Percentiles rank a stretch among this genome's conserved stretches.
These are phyloP conservation scores for Montipora foliosa DNA, from an alignment of 64 coral and sea anemone species.

Conservation along the genomic window DNA sequence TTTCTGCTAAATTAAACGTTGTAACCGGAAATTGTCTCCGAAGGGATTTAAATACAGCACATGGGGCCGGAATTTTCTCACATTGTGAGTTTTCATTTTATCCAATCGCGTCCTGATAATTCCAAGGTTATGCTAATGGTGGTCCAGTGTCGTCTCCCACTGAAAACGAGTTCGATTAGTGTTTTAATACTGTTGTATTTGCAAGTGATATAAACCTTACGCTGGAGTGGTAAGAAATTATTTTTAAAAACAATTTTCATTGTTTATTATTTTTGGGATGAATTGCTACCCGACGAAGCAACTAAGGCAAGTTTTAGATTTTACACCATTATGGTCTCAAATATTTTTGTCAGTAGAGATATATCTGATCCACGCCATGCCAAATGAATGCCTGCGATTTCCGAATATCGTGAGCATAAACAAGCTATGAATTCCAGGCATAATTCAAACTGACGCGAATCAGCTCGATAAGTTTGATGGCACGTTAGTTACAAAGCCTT, in stretches of 20 bases:
- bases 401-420: not conserved
- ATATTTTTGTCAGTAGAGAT: not conserved
- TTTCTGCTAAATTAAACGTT: not conserved
- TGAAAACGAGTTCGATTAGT: not conserved
- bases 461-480: not conserved
- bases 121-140: not conserved
- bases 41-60: not conserved
- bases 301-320: not conserved
- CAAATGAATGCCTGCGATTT: not conserved
- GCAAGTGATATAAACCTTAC: not conserved
- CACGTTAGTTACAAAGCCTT: not conserved
- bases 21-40: slow-evolving; percentile 30
- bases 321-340: not conserved
- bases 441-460: not conserved
- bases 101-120: too few relatives aligned
- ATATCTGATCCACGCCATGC: not conserved
- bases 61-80: not conserved
- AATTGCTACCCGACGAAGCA: not conserved
- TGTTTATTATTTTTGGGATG: not conserved
- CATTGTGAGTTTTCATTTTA: not conserved
- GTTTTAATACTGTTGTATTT: not conserved
- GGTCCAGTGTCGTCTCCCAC: not conserved
- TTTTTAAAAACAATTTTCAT: not conserved
- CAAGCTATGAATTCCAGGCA: slow-evolving; percentile 30
- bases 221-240: not conserved